A percentile compares a stretch with the other conserved stretches of the same genome.
These are phyloP conservation scores for Probaryconus sp. DNA, from an alignment of 1,140 invertebrate species.

Conservation along the genomic window DNA sequence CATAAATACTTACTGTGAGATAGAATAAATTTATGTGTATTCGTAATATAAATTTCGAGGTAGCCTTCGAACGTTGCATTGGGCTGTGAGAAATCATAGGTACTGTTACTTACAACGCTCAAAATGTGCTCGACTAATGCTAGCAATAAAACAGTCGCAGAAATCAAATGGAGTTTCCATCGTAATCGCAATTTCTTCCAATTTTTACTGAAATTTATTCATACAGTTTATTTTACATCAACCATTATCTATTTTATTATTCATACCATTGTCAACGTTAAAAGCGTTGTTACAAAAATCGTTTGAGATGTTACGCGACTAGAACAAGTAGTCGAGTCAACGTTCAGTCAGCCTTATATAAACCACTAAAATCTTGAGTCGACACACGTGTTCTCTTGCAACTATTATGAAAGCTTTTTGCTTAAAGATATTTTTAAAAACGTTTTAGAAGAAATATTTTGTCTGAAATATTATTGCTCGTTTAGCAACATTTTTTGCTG, in stretches of 20 bases:
- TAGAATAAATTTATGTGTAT: constrained; percentile 70
- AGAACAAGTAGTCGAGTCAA: too few relatives aligned
- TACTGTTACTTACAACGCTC: constrained; percentile 65
- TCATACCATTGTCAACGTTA: background rate
- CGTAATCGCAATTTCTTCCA: constrained; percentile 60
- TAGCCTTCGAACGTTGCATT: constrained; percentile 67
- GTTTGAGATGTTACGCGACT: too few relatives aligned
- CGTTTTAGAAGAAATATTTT: too few relatives aligned
- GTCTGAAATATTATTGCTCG: too few relatives aligned
- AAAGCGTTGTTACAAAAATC: too few relatives aligned
- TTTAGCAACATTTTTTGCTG: too few relatives aligned
- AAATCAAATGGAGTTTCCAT: constrained; percentile 68
- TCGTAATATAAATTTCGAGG: constrained; percentile 62
- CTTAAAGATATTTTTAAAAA: too few relatives aligned
- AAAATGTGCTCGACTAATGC: constrained; percentile 71
- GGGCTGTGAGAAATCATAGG: constrained; percentile 21
- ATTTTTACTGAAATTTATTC: constrained; percentile 56
- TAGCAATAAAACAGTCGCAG: constrained; percentile 57
- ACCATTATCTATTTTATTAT: constrained; percentile 1
- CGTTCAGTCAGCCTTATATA: too few relatives aligned
- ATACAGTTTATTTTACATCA: background rate
- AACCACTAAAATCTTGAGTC: too few relatives aligned
- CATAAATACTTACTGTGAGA: too few relatives aligned
- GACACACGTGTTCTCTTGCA: too few relatives aligned
- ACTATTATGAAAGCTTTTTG: too few relatives aligned